phyloP scores from a whole-genome alignment of 2,113 vertebrate genomes.

The Phylloscopus trochiloides region DNA sequence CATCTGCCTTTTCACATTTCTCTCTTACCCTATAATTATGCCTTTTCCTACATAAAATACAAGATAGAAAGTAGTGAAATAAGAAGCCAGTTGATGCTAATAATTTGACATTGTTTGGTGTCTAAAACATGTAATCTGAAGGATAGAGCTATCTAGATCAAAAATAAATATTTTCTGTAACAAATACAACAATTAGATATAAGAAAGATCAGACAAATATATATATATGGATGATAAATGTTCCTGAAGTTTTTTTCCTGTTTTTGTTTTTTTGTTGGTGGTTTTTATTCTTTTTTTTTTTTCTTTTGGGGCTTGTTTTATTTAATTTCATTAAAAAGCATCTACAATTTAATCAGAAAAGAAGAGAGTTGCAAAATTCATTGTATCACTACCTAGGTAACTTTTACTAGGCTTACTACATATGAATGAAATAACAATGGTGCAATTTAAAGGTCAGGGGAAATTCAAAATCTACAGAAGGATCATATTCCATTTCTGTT shows the following conservation, averaged over 20 bases:
- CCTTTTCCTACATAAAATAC: background rate
- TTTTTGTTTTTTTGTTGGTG: background rate
- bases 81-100: background rate
- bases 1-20: background rate
- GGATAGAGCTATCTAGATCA: accelerated
- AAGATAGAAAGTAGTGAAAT: background rate
- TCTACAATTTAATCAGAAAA: background rate
- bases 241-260: background rate
- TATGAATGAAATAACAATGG: background rate
- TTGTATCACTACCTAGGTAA: background rate
- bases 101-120: background rate
- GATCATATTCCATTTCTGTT: background rate
- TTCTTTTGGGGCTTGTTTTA: background rate
- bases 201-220: background rate
- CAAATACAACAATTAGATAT: background rate
- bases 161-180: background rate
- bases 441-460: background rate
- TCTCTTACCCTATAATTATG: background rate
- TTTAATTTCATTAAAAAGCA: background rate
- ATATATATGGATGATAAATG: background rate
- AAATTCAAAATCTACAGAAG: background rate
- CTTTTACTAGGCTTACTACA: background rate
- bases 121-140: background rate
- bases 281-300: too few species aligned
- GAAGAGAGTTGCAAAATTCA: background rate